Evolutionary conservation across 1,140 invertebrate genomes (phyloP).

Genomic region (Drosophila insularis): DNA sequence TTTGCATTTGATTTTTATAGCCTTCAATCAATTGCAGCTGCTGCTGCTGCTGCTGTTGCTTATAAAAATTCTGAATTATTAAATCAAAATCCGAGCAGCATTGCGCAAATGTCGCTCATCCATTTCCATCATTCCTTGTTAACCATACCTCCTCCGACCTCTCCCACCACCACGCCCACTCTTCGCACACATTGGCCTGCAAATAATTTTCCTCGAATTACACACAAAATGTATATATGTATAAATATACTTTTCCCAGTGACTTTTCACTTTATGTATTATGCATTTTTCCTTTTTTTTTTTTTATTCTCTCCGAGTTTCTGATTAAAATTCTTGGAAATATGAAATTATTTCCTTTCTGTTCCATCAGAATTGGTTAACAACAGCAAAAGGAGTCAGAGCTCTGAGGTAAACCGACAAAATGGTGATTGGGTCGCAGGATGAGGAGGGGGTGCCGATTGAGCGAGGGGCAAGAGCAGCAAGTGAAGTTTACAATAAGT

Average conservation of each 20-base stretch:
- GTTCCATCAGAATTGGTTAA: slow-evolving; percentile 8
- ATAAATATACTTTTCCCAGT: slow-evolving; percentile 2
- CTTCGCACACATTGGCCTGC: neutral
- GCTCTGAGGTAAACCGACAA: neutral
- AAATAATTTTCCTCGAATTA: slow-evolving; percentile 3
- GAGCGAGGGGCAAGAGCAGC: neutral
- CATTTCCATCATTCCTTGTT: slow-evolving; percentile 21
- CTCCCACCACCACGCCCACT: neutral
- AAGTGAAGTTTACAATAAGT: neutral
- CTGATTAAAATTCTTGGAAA: slow-evolving; percentile 11
- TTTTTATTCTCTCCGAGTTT: neutral
- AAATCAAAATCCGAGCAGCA: slow-evolving; percentile 43
- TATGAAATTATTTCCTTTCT: slow-evolving; percentile 8
- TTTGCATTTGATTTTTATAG: slow-evolving; percentile 32
- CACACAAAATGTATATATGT: neutral
- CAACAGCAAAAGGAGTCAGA: neutral
- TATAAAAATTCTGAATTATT: slow-evolving; percentile 60
- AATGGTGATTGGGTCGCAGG: neutral
- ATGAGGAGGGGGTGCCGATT: neutral
- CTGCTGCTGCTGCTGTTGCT: slow-evolving; percentile 33
- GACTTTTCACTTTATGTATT: slow-evolving; percentile 6
- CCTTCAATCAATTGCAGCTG: slow-evolving; percentile 67
- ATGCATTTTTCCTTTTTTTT: neutral
- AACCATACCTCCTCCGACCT: neutral
- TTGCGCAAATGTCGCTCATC: slow-evolving; percentile 29